Base-by-base conservation (phyloP, 1,140 invertebrate species). In the Halyomorpha halys region DNA sequence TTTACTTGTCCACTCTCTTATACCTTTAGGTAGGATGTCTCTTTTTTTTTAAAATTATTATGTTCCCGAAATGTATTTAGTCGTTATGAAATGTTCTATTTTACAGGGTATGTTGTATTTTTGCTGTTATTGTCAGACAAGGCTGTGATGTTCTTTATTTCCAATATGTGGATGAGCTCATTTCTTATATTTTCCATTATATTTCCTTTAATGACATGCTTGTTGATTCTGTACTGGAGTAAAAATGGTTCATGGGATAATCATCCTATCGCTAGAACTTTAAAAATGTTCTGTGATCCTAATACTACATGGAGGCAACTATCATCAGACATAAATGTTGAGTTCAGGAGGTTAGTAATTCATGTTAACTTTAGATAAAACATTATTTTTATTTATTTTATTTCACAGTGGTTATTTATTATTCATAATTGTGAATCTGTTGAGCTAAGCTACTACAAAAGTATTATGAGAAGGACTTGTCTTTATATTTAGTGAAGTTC, bases 231-330 rank as follows among this genome's bases (percentile, higher is more conserved):
- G 25, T 71, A 71, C 3, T 63, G 78, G 30, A 73, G 19, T 73
- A 74, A 68, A 74, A 75, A 85, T 59, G 78, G 84, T 59, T 18
- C 53, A 9, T 91, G 84, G 80, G 72, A 74, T 0, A 78, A 81
- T 9, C 90, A 95, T 79, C 91, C 90, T 0, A 84, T 91, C 19
- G 81, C 81, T 9, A 76, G 79, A 70, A 79, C 82, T 54, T 75
- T 95, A 2, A 65, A 75, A 21, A 76, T 81, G 66, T 89, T 88
- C 71, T 79, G 80, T 23, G 80, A 81, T 64, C 74, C 76, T 25
- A 80, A 80, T 39, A 76, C 75, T 15, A 78, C 78, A 59, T 91
- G 89, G 84, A 75, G 79, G 56, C 71, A 79, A 34, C 80, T 91
- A 2, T 86, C 88, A 53, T 77, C 78, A 25, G 80, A 84, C 67